Evolutionary conservation across 2,113 vertebrate genomes (phyloP), one percentile per base, ranked within the genome.

Genomic region (Pedionomus torquatus): DNA sequence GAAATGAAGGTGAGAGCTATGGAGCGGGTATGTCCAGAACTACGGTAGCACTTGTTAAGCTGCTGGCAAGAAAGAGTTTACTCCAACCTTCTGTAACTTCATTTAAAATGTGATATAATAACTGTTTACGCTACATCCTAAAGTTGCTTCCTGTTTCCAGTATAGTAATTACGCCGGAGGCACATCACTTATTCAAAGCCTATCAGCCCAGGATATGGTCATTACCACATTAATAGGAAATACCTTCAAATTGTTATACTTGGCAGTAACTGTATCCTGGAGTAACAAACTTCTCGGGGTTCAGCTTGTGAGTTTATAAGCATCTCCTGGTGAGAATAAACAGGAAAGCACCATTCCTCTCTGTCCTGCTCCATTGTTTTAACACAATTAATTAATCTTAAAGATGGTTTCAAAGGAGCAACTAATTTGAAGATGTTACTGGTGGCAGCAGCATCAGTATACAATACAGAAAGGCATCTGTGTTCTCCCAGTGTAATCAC

Each of bases 131-230:
- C 54, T 77, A 20, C 75, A 83, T 54, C 68, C 87, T 91, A 79
- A 83, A 87, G 74, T 82, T 87, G 41, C 51, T 95, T 96, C 95
- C 93, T 96, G 75, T 88, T 95, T 94, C 55, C 88, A 51, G 28
- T 37, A 2, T 10, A 74, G 64, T 54, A 48, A 70, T 83, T 78
- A 39, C 43, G 39, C 79, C 28, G 31, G 79, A 94, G 88, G 95
- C 92, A 74, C 35, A 55, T 48, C 28, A 7, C 48, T 87, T 74
- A 68, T 35, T 90, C 70, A 3, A 7, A 54, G 33, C 39, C 16
- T 58, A 66, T 87, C 74, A 81, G 77, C 72, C 65, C 89, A 70
- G 95, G 96, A 60, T 89, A 87, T 61, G 85, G 68, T 15, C 64
- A 15, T 93, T 81, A 81, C 83, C 64, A 51, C 69, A 7, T 57